A percentile compares a stretch with the other conserved stretches of the same genome.
Evolutionary conservation across 2,888 invertebrate genomes (phyloP).

Genomic region (Heliconius sara): DNA sequence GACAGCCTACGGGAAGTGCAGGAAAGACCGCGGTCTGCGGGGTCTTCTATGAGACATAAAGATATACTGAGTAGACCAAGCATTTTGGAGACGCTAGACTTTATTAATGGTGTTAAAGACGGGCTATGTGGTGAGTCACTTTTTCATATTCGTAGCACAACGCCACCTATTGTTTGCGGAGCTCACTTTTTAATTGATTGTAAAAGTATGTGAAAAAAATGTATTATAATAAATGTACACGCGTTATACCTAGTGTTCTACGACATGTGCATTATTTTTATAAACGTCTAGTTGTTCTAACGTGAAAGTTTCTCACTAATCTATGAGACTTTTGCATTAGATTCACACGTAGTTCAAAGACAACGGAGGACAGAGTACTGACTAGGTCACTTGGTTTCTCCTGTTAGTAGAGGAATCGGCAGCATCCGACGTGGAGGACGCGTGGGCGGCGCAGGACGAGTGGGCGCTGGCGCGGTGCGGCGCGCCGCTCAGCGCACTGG

Average conservation of each 20-base stretch:
- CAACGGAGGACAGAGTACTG: no score
- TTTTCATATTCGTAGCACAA: no score
- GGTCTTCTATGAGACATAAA: constrained; percentile 73
- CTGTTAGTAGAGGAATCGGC: constrained; percentile 78
- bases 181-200: neutral
- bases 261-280: no score
- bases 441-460: constrained; percentile 61
- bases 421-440: constrained; percentile 72
- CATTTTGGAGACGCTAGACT: constrained; percentile 76
- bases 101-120: constrained; percentile 76
- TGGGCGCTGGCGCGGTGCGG: constrained; percentile 59
- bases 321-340: no score
- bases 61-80: constrained; percentile 73
- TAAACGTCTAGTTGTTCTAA: no score
- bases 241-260: no score
- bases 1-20: constrained; percentile 72
- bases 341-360: no score
- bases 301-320: no score
- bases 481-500: constrained; percentile 63
- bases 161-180: neutral
- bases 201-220: neutral
- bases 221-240: no score
- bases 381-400: no score
- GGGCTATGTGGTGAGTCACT: constrained; percentile 69
- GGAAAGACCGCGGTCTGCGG: constrained; percentile 74